phyloP scores from a whole-genome alignment of 2,113 vertebrate species.

The Ceuthmochares aereus region DNA sequence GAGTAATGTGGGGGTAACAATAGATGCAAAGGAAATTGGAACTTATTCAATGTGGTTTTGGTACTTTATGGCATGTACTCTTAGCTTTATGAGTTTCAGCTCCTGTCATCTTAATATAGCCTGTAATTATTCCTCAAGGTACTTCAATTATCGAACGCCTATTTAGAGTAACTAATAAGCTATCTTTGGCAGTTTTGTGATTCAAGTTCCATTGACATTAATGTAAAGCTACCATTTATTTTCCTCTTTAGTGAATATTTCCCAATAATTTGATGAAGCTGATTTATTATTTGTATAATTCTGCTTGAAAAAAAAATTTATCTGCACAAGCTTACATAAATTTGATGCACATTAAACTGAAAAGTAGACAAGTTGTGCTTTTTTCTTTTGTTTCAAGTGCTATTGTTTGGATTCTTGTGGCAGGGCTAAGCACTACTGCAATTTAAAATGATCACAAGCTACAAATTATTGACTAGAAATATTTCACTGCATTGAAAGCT shows the following conservation, averaged over 20 bases:
- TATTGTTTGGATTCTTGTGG: not conserved
- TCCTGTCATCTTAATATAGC: conserved; percentile 47
- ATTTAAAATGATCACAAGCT: not conserved
- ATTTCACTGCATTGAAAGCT: not conserved
- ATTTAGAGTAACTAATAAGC: conserved; percentile 53
- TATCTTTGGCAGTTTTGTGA: conserved; percentile 37
- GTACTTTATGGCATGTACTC: not conserved
- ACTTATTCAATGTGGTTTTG: not conserved
- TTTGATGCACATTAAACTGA: not conserved
- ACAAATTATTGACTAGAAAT: not conserved
- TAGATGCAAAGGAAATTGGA: not conserved
- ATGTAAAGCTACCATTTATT: conserved; percentile 24
- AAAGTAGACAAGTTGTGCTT: not conserved
- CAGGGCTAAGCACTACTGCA: not conserved
- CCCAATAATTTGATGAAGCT: not conserved
- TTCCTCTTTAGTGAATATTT: not conserved
- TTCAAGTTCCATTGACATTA: not conserved
- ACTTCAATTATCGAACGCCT: conserved; percentile 38
- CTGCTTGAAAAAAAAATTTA: not conserved
- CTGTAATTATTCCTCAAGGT: conserved; percentile 50
- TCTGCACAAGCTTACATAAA: not conserved
- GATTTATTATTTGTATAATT: conserved; percentile 32
- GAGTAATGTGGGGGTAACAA: not conserved
- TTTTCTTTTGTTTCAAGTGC: not conserved
- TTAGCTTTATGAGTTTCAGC: conserved; percentile 9